Conservation (phyloP, 2,797 vertebrate genomes). For the Sorex maritimensis region DNA sequence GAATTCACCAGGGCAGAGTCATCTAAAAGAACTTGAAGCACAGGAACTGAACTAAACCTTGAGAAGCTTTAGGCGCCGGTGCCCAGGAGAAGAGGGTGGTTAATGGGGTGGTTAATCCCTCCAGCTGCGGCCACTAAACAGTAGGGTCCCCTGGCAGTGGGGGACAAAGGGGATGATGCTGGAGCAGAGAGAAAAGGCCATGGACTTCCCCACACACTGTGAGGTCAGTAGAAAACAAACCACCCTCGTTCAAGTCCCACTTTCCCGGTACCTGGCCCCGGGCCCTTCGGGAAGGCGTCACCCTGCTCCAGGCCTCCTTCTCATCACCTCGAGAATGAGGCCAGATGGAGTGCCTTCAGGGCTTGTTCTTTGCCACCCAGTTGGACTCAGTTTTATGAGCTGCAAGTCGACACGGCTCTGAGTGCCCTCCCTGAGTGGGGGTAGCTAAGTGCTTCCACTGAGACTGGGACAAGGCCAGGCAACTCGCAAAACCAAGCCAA, state of each 20-base stretch:
- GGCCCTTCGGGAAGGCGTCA: not conserved
- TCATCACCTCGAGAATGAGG: conserved; percentile 5
- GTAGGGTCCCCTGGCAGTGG: not conserved
- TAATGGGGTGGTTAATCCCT: not conserved
- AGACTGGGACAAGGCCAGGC: not conserved
- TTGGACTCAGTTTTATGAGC: conserved; percentile 30
- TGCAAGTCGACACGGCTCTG: not conserved
- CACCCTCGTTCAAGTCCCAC: not conserved
- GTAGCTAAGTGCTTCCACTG: not conserved
- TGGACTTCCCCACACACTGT: not conserved
- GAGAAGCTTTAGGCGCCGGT: not conserved
- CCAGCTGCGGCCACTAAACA: not conserved
- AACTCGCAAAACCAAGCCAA: conserved; percentile 26
- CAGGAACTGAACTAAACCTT: conserved; percentile 5
- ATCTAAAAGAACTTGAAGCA: conserved; percentile 23
- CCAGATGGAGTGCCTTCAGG: not conserved
- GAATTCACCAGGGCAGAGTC: not conserved
- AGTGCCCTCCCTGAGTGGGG: not conserved
- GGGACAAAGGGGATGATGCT: not conserved
- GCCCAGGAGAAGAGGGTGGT: not conserved
- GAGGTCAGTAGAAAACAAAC: not conserved
- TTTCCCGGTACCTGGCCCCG: not conserved
- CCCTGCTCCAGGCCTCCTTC: not conserved
- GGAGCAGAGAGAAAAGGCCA: not conserved
- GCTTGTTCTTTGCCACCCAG: not conserved